phyloP scores from a whole-genome alignment of 1,140 invertebrate genomes.

The Teleopsis dalmanni region DNA sequence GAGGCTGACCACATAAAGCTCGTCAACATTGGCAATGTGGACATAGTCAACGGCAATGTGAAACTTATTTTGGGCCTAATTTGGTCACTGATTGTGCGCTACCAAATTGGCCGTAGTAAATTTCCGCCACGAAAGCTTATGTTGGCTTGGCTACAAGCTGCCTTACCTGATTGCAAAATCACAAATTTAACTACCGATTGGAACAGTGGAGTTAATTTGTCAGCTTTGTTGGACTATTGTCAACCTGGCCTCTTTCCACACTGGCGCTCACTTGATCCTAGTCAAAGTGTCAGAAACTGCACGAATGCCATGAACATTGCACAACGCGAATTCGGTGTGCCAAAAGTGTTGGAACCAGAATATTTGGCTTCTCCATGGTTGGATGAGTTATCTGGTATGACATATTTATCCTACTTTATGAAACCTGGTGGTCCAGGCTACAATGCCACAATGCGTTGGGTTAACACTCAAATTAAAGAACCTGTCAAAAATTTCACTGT shows the following conservation, averaged over 20 bases:
- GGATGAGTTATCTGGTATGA: conserved; percentile 96
- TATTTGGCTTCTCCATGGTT: conserved; percentile 92
- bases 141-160: conserved; percentile 91
- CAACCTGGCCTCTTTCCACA: conserved; percentile 84
- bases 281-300: conserved; percentile 77
- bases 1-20: conserved; percentile 93
- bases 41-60: conserved; percentile 95
- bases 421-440: conserved; percentile 92
- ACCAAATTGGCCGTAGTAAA: conserved; percentile 94
- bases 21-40: conserved; percentile 96
- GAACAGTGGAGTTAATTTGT: conserved; percentile 85
- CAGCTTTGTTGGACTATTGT: conserved; percentile 88
- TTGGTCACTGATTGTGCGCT: conserved; percentile 95
- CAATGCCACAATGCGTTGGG: conserved; percentile 83
- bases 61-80: conserved; percentile 94
- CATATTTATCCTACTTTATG: conserved; percentile 98
- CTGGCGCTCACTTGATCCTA: conserved; percentile 75
- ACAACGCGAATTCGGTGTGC: conserved; percentile 81
- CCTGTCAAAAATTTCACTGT: conserved; percentile 88
- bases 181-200: conserved; percentile 94
- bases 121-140: conserved; percentile 97
- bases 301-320: conserved; percentile 86
- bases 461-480: conserved; percentile 73
- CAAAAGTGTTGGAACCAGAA: conserved; percentile 90
- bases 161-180: conserved; percentile 85